A percentile compares a stretch with the other conserved stretches of the same genome.
These are phyloP conservation scores for Drosophila littoralis DNA, from an alignment of 1,140 invertebrate genomes.

Conservation along the genomic window DNA sequence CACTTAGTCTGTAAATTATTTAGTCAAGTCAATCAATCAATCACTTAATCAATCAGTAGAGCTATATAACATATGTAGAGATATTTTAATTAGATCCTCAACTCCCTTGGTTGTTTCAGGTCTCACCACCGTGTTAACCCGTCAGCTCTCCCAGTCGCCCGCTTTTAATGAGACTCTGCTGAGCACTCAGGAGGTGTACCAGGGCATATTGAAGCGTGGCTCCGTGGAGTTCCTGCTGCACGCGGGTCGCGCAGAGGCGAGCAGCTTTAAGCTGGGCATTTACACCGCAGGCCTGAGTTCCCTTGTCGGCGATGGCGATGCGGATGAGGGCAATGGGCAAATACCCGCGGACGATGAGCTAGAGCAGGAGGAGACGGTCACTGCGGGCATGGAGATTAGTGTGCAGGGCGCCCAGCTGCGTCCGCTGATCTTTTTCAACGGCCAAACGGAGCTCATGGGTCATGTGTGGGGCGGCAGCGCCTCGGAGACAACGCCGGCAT, in stretches of 20 bases:
- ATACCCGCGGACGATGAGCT: constrained; percentile 86
- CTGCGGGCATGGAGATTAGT: constrained; percentile 93
- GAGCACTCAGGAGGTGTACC: constrained; percentile 90
- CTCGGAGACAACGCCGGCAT: constrained; percentile 92
- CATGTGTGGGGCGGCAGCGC: constrained; percentile 94
- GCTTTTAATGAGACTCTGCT: constrained; percentile 89
- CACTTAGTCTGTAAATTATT: too few relatives aligned
- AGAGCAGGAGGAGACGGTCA: constrained; percentile 86
- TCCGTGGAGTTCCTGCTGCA: constrained; percentile 89
- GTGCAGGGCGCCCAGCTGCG: constrained; percentile 91
- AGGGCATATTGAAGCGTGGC: constrained; percentile 91
- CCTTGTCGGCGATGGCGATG: constrained; percentile 87
- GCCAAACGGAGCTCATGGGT: constrained; percentile 94
- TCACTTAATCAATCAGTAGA: too few relatives aligned
- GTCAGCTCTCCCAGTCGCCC: constrained; percentile 86
- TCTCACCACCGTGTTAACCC: constrained; percentile 89
- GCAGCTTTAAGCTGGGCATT: constrained; percentile 89
- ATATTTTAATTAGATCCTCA: too few relatives aligned
- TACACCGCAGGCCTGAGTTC: constrained; percentile 91
- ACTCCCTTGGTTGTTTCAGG: constrained; percentile 66
- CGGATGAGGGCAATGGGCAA: constrained; percentile 80
- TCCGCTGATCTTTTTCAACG: constrained; percentile 93
- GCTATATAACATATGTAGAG: too few relatives aligned
- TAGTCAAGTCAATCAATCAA: too few relatives aligned
- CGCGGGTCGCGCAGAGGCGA: constrained; percentile 85